Percentiles rank a stretch among this genome's conserved stretches.
phyloP scores from a whole-genome alignment of 2,888 invertebrate genomes.

The Protodeltote pygarga region DNA sequence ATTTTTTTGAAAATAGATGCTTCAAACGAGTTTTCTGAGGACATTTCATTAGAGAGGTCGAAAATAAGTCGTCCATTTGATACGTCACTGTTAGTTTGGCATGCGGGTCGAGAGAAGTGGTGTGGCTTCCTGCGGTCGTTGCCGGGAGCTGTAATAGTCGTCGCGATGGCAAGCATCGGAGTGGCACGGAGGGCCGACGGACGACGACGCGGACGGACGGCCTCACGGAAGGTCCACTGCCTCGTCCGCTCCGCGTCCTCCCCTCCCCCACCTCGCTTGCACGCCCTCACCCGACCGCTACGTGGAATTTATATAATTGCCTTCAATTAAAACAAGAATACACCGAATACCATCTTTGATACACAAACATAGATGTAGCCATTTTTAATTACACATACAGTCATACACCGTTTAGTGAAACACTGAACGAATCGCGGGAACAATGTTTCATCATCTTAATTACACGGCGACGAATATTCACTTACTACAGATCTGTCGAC shows the following conservation, averaged over 20 bases:
- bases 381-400: constrained; percentile 47
- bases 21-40: constrained; percentile 12
- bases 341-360: constrained; percentile 65
- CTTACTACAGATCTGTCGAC: constrained; percentile 54
- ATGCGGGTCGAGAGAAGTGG: constrained; percentile 42
- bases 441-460: constrained; percentile 51
- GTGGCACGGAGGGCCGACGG: constrained; percentile 69
- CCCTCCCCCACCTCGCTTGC: constrained; percentile 46
- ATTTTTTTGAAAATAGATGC: no score
- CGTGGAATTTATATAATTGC: constrained; percentile 85
- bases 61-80: constrained; percentile 29
- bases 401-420: constrained; percentile 41
- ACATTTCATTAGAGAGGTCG: constrained; percentile 18
- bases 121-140: constrained; percentile 44
- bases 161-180: constrained; percentile 62
- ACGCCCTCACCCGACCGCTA: constrained; percentile 68
- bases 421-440: constrained; percentile 38
- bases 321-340: constrained; percentile 82
- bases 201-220: constrained; percentile 69
- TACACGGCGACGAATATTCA: constrained; percentile 58
- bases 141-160: constrained; percentile 47
- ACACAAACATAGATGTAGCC: constrained; percentile 50
- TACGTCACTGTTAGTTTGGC: constrained; percentile 39
- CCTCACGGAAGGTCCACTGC: constrained; percentile 85
- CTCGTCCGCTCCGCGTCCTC: constrained; percentile 56